These are phyloP conservation scores for Lasioglossum calceatum DNA, from an alignment of 2,888 invertebrate genomes.

Conservation along the genomic window DNA sequence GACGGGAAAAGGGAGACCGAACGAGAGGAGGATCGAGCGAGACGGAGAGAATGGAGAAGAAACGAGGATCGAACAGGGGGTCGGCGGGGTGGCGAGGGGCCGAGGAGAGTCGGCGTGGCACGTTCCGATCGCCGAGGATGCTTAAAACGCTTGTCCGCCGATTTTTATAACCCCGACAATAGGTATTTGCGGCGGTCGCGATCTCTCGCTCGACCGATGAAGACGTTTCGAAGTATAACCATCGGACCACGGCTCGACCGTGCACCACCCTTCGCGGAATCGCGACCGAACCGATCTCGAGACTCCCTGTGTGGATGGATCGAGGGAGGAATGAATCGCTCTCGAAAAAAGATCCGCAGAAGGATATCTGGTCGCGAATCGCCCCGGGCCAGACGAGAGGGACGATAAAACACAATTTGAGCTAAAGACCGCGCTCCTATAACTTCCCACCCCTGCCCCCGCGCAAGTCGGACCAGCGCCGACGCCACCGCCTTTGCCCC, in stretches of 20 bases:
- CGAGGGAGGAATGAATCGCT: neutral
- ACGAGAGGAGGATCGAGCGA: conserved; percentile 6
- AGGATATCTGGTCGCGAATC: conserved; percentile 37
- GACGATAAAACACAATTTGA: conserved; percentile 84
- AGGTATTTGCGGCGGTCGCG: conserved; percentile 53
- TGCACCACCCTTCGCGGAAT: neutral
- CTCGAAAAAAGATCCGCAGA: neutral
- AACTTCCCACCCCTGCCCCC: conserved; percentile 70
- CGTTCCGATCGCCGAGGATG: conserved; percentile 57
- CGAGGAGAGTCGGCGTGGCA: conserved; percentile 46
- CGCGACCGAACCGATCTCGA: neutral
- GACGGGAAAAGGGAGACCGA: neutral
- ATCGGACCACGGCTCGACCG: neutral
- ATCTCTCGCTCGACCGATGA: conserved; percentile 59
- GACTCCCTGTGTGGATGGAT: neutral
- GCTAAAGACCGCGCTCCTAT: conserved; percentile 82
- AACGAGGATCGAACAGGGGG: conserved; percentile 12
- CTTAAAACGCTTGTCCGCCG: conserved; percentile 62
- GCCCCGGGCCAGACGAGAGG: conserved; percentile 73
- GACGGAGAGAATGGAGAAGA: conserved; percentile 14
- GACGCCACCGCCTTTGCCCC: conserved; percentile 61
- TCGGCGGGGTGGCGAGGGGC: neutral
- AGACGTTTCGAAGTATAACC: conserved; percentile 58
- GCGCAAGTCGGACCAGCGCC: conserved; percentile 53
- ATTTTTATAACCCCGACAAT: conserved; percentile 63